Percentiles rank a stretch among this genome's conserved stretches.
phyloP scores from a whole-genome alignment of 2,888 invertebrate genomes.

The Calameuta idolon region DNA sequence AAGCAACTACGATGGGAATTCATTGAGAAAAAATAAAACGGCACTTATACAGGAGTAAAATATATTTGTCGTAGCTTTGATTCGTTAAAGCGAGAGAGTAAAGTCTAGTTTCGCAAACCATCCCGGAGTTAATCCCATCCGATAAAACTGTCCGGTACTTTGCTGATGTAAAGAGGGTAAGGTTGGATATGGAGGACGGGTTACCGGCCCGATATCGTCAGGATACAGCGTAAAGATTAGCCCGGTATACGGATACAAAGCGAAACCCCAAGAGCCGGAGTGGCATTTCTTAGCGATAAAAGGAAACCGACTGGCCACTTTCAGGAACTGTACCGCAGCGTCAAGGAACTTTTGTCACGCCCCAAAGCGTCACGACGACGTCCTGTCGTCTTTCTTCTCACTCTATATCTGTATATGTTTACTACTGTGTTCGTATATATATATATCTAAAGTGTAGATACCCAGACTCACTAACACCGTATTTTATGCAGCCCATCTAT shows the following conservation, averaged over 20 bases:
- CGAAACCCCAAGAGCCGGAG: background rate
- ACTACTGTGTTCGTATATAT: background rate
- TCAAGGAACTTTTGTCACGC: background rate
- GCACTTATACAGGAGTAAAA: background rate
- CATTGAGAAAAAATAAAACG: conserved; percentile 19
- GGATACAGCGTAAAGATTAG: background rate
- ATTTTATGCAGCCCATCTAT: background rate
- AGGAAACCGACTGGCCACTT: background rate
- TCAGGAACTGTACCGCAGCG: background rate
- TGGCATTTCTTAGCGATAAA: background rate
- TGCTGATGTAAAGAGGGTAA: background rate
- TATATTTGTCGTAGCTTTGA: background rate
- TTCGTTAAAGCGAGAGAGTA: background rate
- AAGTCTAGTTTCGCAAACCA: background rate
- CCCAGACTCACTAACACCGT: background rate
- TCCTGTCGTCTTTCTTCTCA: background rate
- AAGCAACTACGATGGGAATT: conserved; percentile 16
- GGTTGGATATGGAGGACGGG: background rate
- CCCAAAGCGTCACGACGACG: background rate
- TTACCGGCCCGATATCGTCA: background rate
- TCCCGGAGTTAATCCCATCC: background rate
- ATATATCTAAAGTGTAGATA: too few relatives aligned
- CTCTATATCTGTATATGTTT: background rate
- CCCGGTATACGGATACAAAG: background rate
- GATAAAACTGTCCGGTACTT: background rate